phyloP scores from a whole-genome alignment of 2,888 invertebrate species.

The Carabus problematicus region DNA sequence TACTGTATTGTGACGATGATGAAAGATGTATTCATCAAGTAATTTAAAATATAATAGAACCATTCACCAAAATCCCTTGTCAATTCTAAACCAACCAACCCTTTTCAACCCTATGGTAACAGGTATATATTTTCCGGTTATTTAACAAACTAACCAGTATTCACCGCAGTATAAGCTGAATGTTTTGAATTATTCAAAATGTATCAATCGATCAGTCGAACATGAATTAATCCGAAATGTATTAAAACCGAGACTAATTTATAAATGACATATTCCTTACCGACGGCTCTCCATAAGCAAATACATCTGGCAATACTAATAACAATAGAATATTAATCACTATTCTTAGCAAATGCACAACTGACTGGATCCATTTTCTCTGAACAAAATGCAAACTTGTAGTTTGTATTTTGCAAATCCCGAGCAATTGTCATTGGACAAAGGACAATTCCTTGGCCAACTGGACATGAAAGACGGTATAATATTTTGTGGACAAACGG shows the following conservation, averaged over 20 bases:
- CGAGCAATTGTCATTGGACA: constrained; percentile 30
- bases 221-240: constrained; percentile 14
- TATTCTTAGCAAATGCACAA: too few relatives aligned
- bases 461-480: constrained; percentile 21
- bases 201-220: constrained; percentile 15
- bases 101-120: constrained; percentile 23
- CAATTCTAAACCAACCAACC: constrained; percentile 15
- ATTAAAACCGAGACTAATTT: constrained; percentile 21
- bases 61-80: constrained; percentile 7
- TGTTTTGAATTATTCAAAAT: constrained; percentile 28
- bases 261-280: constrained; percentile 9
- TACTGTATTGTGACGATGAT: too few relatives aligned
- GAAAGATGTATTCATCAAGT: too few relatives aligned
- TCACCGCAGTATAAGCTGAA: constrained; percentile 11
- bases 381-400: too few relatives aligned
- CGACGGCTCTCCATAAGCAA: too few relatives aligned
- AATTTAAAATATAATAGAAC: too few relatives aligned
- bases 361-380: too few relatives aligned
- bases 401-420: constrained; percentile 20
- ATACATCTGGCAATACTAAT: too few relatives aligned
- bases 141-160: constrained; percentile 26
- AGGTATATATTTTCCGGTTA: constrained; percentile 33
- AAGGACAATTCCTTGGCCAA: constrained; percentile 25
- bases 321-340: too few relatives aligned
- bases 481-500: constrained; percentile 27